Evolutionary conservation across 2,113 vertebrate species (phyloP), one percentile per base, ranked within the genome.

Genomic region (Erinaceus europaeus): DNA sequence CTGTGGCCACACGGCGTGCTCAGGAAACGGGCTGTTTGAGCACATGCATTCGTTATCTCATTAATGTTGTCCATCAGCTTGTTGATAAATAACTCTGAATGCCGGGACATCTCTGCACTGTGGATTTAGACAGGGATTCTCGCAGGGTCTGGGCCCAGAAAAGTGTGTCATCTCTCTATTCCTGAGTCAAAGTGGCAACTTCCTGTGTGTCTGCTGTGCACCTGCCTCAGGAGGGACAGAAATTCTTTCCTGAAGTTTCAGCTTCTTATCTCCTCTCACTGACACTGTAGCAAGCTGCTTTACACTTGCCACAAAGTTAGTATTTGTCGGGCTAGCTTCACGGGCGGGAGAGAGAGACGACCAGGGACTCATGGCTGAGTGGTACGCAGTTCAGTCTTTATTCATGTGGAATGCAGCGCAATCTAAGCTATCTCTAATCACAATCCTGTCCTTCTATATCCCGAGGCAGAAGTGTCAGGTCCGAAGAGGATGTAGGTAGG

Each of bases 131-230:
- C 17, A n/a, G 34, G 34, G 27, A 2, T 23, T 21, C 21, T 21
- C 0, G 55, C 1, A 4, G 11, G 50, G 42, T 8, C 27, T 13
- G 17, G 6, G 38, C n/a, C 36, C 1, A 0, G 27, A n/a, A n/a
- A 44, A 9, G 34, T 1, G 38, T 17, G 8, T 20, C 5, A 57
- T 17, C 29, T 2, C 67, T 83, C 23, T n/a, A n/a, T n/a, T n/a
- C n/a, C 62, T 36, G 1, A 42, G 13, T 32, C 29, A 27, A 10
- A 53, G 14, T 3, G 3, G 52, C 1, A 8, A 17, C 34, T 55
- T 9, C 55, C 55, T 7, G 10, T n/a, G 6, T 5, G 53, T 11
- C 8, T 27, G 12, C 34, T 9, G 40, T 36, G 17, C 17, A 36
- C 25, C 48, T 55, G 42, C 48, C 77, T 64, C 20, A 73, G n/a